Conservation (phyloP, 2,888 invertebrate species). For the Polydrusus cervinus region DNA sequence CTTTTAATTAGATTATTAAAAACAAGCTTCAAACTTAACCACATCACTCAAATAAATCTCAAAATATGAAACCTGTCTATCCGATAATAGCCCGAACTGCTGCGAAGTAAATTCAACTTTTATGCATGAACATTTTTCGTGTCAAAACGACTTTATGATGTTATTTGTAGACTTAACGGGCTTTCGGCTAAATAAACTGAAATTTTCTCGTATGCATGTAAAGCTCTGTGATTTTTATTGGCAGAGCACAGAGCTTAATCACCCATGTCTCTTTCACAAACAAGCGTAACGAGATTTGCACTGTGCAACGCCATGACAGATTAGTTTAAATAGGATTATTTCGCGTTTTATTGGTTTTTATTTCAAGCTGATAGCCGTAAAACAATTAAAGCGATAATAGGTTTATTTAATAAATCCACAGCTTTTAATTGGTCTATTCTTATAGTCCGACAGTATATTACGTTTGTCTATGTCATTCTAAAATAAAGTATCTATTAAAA, state of each 20-base stretch:
- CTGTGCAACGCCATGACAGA: neutral
- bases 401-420: too few relatives aligned
- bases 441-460: too few relatives aligned
- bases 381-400: neutral
- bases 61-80: slow-evolving; percentile 20
- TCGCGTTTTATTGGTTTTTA: neutral
- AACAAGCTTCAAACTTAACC: too few relatives aligned
- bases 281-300: slow-evolving; percentile 27
- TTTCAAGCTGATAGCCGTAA: neutral
- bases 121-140: slow-evolving; percentile 11
- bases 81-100: neutral
- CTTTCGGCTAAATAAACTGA: slow-evolving; percentile 43
- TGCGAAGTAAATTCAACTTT: slow-evolving; percentile 12
- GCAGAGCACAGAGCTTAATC: slow-evolving; percentile 34
- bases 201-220: slow-evolving; percentile 35
- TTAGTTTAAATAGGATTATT: slow-evolving; percentile 1
- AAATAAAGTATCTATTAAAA: too few relatives aligned
- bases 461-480: too few relatives aligned
- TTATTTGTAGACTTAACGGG: slow-evolving; percentile 35
- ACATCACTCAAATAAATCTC: slow-evolving; percentile 5
- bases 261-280: slow-evolving; percentile 26
- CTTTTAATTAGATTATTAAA: too few relatives aligned
- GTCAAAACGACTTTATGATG: slow-evolving; percentile 27
- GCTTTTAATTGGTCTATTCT: too few relatives aligned
- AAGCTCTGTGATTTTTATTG: slow-evolving; percentile 37